These are phyloP conservation scores for Stenchaetothrips biformis DNA, from an alignment of 2,888 invertebrate genomes.

Conservation along the genomic window DNA sequence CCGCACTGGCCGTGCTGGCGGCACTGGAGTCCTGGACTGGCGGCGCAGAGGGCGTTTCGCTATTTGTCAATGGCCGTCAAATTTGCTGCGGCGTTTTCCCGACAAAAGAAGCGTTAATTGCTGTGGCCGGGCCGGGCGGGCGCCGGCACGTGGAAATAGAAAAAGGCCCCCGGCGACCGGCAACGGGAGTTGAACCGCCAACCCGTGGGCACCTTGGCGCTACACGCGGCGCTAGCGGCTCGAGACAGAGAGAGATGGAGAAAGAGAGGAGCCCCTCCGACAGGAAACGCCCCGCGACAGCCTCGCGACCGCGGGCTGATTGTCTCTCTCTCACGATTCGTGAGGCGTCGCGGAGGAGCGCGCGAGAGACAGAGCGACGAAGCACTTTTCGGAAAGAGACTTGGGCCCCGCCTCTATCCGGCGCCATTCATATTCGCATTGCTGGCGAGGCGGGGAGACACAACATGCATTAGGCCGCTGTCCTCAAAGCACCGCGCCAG, in stretches of 20 bases:
- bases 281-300: too few species aligned
- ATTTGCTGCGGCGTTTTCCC: background rate
- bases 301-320: too few species aligned
- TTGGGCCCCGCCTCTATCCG: too few species aligned
- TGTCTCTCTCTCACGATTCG: too few species aligned
- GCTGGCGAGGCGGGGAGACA: background rate
- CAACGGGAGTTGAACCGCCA: too few species aligned
- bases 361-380: too few species aligned
- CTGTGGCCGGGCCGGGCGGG: background rate
- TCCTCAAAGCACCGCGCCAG: too few species aligned
- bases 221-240: background rate
- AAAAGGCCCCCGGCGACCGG: background rate
- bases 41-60: background rate
- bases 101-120: slow-evolving; percentile 14
- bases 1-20: background rate
- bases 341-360: too few species aligned
- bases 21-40: too few species aligned
- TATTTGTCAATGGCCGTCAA: background rate
- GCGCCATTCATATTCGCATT: too few species aligned
- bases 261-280: background rate
- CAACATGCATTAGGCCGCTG: slow-evolving; percentile 7
- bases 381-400: too few species aligned
- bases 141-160: background rate
- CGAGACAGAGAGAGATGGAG: background rate
- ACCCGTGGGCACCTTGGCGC: background rate